Percentiles rank a stretch among this genome's conserved stretches.
Evolutionary conservation across 2,888 invertebrate genomes (phyloP).

Genomic region (Chirona hameri): DNA sequence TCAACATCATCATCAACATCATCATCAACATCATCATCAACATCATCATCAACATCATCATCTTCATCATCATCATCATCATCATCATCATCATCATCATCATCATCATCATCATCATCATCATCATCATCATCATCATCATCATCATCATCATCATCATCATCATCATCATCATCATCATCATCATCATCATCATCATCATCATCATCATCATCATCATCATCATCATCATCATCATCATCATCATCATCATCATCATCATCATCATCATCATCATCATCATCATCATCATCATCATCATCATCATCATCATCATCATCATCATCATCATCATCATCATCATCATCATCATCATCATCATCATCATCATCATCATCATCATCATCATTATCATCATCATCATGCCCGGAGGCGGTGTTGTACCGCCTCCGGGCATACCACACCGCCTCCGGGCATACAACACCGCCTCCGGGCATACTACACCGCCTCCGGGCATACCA

Average conservation of each 20-base stretch:
- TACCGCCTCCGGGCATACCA: no score
- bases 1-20: neutral
- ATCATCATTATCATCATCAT: neutral
- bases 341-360: neutral
- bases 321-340: neutral
- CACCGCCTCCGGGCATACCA: no score
- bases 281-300: constrained; percentile 4
- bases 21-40: neutral
- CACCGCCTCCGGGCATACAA: no score
- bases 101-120: neutral
- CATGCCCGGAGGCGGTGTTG: neutral
- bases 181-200: neutral
- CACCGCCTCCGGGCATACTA: no score
- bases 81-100: neutral
- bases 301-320: neutral
- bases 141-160: neutral
- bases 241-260: neutral
- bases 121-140: neutral
- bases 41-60: neutral
- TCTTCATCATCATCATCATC: neutral
- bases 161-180: neutral
- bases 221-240: neutral
- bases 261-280: neutral
- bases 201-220: neutral
- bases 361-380: neutral